These are phyloP conservation scores for Anser brachyrhynchus DNA, from an alignment of 2,113 vertebrate species.

Conservation along the genomic window DNA sequence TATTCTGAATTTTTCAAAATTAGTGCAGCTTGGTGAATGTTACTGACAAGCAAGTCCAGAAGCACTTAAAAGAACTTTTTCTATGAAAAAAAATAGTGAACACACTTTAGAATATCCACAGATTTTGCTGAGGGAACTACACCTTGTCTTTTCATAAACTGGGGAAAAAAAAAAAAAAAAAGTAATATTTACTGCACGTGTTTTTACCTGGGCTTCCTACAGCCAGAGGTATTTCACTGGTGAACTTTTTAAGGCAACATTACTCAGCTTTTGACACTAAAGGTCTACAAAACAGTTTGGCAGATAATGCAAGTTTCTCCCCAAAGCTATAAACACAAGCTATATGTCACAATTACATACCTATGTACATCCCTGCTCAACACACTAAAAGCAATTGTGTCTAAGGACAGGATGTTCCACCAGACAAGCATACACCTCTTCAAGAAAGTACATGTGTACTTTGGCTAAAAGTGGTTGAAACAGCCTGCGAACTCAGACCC, in stretches of 20 bases:
- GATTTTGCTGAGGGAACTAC: background rate
- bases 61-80: conserved; percentile 24
- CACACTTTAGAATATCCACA: background rate
- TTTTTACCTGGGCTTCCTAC: background rate
- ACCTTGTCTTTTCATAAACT: background rate
- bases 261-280: background rate
- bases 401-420: background rate
- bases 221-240: background rate
- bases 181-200: background rate
- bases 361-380: background rate
- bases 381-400: background rate
- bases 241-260: background rate
- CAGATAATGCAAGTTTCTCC: background rate
- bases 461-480: background rate
- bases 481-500: background rate
- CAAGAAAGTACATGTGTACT: background rate
- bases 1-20: conserved; percentile 81
- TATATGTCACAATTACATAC: background rate
- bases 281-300: background rate
- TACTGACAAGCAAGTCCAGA: conserved; percentile 70
- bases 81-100: conserved; percentile 46
- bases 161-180: background rate
- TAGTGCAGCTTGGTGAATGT: conserved; percentile 73
- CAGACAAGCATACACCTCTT: background rate
- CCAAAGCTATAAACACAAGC: background rate